Evolutionary conservation across 2,113 vertebrate genomes (phyloP).

Genomic region (Pipa parva): DNA sequence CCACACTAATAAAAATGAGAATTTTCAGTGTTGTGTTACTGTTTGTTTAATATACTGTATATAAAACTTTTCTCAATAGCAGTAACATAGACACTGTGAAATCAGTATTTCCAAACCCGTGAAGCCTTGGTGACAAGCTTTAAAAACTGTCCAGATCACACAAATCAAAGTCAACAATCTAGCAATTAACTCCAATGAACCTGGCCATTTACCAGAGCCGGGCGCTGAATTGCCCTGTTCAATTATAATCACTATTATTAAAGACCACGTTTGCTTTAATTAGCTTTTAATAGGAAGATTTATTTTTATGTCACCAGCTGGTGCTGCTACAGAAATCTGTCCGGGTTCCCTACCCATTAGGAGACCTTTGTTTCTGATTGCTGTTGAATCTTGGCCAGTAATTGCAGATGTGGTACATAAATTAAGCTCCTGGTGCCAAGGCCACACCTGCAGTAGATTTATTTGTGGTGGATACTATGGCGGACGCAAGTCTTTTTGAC

Average conservation of each 20-base stretch:
- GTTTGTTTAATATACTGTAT: no score
- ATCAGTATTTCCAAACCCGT: no score
- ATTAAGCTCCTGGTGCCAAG: background rate
- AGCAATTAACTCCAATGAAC: no score
- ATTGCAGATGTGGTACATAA: background rate
- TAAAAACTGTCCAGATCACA: no score
- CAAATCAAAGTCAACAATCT: no score
- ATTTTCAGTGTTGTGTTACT: no score
- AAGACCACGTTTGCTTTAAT: background rate
- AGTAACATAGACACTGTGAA: no score
- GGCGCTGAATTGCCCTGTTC: background rate
- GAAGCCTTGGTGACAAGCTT: no score
- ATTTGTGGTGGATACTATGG: no score
- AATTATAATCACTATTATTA: background rate
- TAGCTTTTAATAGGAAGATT: slow-evolving; percentile 1
- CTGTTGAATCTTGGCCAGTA: background rate
- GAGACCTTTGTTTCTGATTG: background rate
- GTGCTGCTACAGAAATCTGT: background rate
- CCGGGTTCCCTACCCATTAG: background rate
- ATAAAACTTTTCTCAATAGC: no score
- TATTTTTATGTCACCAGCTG: background rate
- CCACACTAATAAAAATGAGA: no score
- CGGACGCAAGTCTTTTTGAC: background rate
- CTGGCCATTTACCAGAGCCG: background rate
- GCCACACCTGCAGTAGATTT: background rate